Evolutionary conservation across 2,797 vertebrate species (phyloP), one percentile per base, ranked within the genome.

Genomic region (Chelonia mydas): DNA sequence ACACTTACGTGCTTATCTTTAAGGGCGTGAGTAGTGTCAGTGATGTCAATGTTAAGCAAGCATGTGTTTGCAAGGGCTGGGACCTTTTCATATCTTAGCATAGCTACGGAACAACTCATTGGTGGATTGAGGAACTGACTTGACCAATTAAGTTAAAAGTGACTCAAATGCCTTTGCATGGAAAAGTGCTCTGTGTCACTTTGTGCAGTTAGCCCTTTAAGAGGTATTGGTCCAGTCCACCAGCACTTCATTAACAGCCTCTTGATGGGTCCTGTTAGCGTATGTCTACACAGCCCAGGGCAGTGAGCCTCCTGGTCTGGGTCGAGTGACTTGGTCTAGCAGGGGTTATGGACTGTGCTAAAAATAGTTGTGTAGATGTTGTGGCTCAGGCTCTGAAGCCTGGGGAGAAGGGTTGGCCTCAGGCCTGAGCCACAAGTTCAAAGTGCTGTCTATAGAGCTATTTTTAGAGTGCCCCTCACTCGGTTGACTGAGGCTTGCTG

Each of bases 31-130:
- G 84, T 93, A 7, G 61, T 49, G 28, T 1, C 74, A 84, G 41
- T 78, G 59, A 78, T 65, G 55, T 59, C 54, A 87, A 3, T 1
- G 89, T 72, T 23, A 72, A 72, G 37, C 68, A 72, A 72, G 68
- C 15, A 81, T 49, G 65, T 0, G 0, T 76, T 45, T 82, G 10
- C 25, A 89, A 87, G 5, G 5, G 28, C 50, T 27, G 86, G 89
- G 54, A 76, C 4, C 27, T 85, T 85, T 92, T 21, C 11, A 1
- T 74, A 21, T 76, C 91, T 51, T 41, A 19, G 61, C 12, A 28
- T 88, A 82, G 80, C 7, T n/a, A 27, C 6, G 25, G 41, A 86
- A 68, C 19, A 92, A 54, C 0, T 1, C 53, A 27, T 12, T 83
- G 17, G 4, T 59, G 3, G 25, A 68, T 37, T n/a, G 17, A 37